phyloP scores from a whole-genome alignment of 2,797 vertebrate species.

The Alectoris magna region DNA sequence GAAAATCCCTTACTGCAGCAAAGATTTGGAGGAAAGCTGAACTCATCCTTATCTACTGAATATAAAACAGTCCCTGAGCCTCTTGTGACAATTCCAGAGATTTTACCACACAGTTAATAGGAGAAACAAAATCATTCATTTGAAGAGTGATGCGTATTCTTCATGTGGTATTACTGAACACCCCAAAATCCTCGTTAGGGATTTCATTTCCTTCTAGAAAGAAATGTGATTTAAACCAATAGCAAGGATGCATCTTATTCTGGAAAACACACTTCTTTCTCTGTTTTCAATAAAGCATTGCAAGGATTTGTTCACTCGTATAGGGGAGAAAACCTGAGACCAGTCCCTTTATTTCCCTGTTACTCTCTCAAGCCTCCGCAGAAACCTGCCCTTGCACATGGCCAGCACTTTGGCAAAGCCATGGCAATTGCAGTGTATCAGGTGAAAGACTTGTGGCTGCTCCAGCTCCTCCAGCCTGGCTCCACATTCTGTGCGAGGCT shows the following conservation, averaged over 20 bases:
- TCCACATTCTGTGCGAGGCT: not conserved
- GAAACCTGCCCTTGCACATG: not conserved
- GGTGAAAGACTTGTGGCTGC: not conserved
- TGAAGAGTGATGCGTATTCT: not conserved
- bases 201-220: not conserved
- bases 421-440: not conserved
- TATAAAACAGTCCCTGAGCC: not conserved
- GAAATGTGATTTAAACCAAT: not conserved
- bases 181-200: not conserved
- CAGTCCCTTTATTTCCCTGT: not conserved
- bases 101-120: not conserved
- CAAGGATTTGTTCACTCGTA: not conserved
- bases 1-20: not conserved
- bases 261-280: not conserved
- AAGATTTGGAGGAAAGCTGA: constrained; percentile 25
- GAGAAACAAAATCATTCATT: constrained; percentile 15
- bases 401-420: not conserved
- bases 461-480: not conserved
- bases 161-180: not conserved
- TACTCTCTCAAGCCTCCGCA: fast-evolving
- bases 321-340: not conserved
- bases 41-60: not conserved
- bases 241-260: not conserved
- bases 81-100: not conserved
- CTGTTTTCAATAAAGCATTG: not conserved